These are phyloP conservation scores for Arion vulgaris DNA, from an alignment of 1,140 invertebrate species.

Conservation along the genomic window DNA sequence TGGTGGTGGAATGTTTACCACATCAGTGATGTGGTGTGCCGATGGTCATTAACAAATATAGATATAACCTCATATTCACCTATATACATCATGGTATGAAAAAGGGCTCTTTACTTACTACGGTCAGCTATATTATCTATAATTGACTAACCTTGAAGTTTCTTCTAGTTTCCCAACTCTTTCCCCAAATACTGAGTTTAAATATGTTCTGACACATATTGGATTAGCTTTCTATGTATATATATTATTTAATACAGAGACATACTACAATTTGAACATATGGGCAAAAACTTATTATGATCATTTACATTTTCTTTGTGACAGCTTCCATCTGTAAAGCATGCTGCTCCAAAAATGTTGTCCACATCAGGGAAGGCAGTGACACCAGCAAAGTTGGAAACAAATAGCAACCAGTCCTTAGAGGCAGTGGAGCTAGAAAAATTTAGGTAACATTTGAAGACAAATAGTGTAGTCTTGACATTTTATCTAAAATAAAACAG, in stretches of 20 bases:
- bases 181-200: too few species aligned
- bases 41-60: too few species aligned
- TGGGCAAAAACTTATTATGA: neutral
- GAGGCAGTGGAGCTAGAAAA: conserved; percentile 62
- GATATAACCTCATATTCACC: too few species aligned
- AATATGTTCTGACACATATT: neutral
- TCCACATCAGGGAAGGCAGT: conserved; percentile 45
- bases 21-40: too few species aligned
- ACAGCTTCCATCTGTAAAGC: conserved; percentile 59
- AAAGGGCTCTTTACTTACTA: too few species aligned
- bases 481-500: too few species aligned
- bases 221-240: neutral
- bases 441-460: conserved; percentile 58
- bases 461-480: neutral
- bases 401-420: conserved; percentile 52
- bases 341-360: conserved; percentile 29
- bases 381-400: conserved; percentile 50
- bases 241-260: neutral
- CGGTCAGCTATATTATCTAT: too few species aligned
- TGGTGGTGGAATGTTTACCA: too few species aligned
- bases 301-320: conserved; percentile 5
- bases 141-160: too few species aligned
- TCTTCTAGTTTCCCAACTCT: too few species aligned
- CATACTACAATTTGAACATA: neutral
- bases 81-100: too few species aligned